Evolutionary conservation across 2,888 invertebrate species (phyloP).

Genomic region (Dicyrtoma fusca): DNA sequence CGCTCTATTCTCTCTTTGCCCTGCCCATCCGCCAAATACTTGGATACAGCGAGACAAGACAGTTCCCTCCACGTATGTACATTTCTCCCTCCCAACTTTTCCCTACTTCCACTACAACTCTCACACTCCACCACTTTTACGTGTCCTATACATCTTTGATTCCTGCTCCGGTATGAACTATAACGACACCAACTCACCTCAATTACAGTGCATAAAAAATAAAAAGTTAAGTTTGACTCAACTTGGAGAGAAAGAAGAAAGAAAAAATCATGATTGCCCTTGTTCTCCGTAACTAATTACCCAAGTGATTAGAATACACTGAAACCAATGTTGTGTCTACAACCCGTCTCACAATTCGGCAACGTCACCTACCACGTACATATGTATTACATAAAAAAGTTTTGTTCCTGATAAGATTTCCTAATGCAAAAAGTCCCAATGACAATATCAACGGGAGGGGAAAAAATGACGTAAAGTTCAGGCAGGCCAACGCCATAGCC

Average conservation of each 20-base stretch:
- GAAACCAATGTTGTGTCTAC: slow-evolving; percentile 5
- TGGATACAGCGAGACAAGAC: no score
- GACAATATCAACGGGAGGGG: no score
- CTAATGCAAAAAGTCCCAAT: slow-evolving; percentile 12
- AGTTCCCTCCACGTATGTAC: no score
- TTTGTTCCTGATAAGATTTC: slow-evolving; percentile 25
- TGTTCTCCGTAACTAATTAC: slow-evolving; percentile 33
- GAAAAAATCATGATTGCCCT: slow-evolving; percentile 22
- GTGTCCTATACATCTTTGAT: no score
- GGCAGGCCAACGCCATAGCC: no score
- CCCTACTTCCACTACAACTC: no score
- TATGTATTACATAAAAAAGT: neutral
- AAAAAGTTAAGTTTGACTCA: neutral
- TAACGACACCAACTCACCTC: neutral
- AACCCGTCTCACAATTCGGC: neutral
- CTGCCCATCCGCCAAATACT: no score
- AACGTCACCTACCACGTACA: neutral
- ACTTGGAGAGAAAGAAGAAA: slow-evolving; percentile 5
- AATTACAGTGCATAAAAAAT: neutral
- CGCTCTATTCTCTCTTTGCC: no score
- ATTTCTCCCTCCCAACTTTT: no score
- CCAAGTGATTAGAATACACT: slow-evolving; percentile 17
- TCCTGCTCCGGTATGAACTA: no score
- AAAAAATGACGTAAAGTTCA: no score
- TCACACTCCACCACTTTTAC: no score